Percentiles rank a stretch among this genome's conserved stretches.
Conservation (phyloP, 2,888 invertebrate genomes). For the Agrotis clavis region DNA sequence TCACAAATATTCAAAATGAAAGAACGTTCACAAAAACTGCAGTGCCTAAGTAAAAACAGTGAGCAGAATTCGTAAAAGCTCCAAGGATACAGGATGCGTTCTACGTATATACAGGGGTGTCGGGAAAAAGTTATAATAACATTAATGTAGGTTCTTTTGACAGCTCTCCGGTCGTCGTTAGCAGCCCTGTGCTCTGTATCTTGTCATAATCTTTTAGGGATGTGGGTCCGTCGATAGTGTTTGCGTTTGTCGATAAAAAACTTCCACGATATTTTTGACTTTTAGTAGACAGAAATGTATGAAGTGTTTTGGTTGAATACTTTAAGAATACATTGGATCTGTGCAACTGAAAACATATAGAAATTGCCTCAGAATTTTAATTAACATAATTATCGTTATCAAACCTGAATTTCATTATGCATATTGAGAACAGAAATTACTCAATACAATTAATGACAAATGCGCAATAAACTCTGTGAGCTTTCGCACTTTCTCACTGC, state of each 20-base stretch:
- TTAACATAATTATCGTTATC: neutral
- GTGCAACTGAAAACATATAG: too few relatives aligned
- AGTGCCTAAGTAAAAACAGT: constrained; percentile 41
- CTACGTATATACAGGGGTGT: constrained; percentile 75
- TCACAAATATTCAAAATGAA: constrained; percentile 20
- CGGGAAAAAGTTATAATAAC: constrained; percentile 91
- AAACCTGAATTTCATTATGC: neutral
- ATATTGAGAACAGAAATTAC: neutral
- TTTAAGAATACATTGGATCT: neutral
- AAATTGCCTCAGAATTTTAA: neutral
- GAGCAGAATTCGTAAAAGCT: constrained; percentile 57
- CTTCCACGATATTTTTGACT: neutral
- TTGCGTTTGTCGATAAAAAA: constrained; percentile 58
- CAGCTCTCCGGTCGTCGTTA: constrained; percentile 89
- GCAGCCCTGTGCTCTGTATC: constrained; percentile 89
- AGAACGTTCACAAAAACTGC: constrained; percentile 34
- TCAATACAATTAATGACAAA: neutral
- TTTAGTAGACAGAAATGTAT: neutral
- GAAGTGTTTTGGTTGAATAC: neutral
- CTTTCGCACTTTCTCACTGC: neutral
- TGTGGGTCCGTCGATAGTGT: constrained; percentile 67
- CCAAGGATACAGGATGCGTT: constrained; percentile 60
- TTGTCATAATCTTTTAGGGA: constrained; percentile 89
- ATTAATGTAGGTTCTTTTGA: constrained; percentile 91
- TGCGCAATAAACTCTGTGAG: neutral